A percentile compares a stretch with the other conserved stretches of the same genome.
phyloP scores from a whole-genome alignment of 2,797 vertebrate species.

The Huso huso region DNA sequence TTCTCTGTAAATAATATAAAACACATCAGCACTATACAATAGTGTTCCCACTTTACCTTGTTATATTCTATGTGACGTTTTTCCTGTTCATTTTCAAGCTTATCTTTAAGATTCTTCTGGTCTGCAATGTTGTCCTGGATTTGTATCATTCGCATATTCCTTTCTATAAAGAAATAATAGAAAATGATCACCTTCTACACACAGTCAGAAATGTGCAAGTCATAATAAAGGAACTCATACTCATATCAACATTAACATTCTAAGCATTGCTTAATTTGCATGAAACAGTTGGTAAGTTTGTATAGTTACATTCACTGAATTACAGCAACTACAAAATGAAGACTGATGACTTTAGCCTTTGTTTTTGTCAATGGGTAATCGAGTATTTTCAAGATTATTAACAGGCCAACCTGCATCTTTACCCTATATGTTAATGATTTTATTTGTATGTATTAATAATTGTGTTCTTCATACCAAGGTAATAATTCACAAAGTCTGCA shows the following conservation, averaged over 20 bases:
- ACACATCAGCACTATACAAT: too few species aligned
- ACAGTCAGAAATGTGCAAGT: not conserved
- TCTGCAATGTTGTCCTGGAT: constrained; percentile 98
- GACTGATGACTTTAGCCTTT: not conserved
- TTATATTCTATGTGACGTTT: constrained; percentile 95
- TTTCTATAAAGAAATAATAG: constrained; percentile 57
- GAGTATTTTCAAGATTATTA: not conserved
- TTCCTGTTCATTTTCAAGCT: constrained; percentile 92
- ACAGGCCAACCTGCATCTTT: not conserved
- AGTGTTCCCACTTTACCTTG: constrained; percentile 59
- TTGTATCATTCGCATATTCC: constrained; percentile 99
- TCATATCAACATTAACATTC: not conserved
- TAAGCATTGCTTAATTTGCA: not conserved
- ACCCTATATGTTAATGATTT: not conserved
- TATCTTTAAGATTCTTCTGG: constrained; percentile 96
- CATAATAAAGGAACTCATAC: not conserved
- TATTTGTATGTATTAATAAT: not conserved
- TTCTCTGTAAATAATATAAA: too few species aligned
- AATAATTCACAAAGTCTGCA: constrained; percentile 96
- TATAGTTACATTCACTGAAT: too few species aligned
- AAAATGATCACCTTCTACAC: not conserved
- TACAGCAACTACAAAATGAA: constrained; percentile 1
- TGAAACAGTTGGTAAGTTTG: not conserved
- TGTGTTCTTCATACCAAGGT: constrained; percentile 71
- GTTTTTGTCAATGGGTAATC: not conserved